Conservation (phyloP, 2,888 invertebrate species). For the Diaprepes abbreviatus region DNA sequence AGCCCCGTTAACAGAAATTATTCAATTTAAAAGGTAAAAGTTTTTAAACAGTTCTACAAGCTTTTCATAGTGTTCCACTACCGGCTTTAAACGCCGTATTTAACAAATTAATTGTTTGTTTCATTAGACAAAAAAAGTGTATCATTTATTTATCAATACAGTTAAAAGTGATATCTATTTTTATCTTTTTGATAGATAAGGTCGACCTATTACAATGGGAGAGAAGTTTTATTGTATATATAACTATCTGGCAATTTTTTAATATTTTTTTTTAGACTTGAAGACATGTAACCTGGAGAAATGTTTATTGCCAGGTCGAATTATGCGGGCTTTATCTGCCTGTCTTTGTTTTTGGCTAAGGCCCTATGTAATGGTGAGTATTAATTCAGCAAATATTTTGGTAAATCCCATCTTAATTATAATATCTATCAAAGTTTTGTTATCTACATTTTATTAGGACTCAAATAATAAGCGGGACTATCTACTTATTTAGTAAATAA, state of each 20-base stretch:
- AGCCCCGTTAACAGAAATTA: slow-evolving; percentile 55
- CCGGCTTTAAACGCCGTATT: slow-evolving; percentile 21
- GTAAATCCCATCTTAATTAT: background rate
- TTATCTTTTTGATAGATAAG: slow-evolving; percentile 35
- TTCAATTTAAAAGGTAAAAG: slow-evolving; percentile 55
- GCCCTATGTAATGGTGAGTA: slow-evolving; percentile 48
- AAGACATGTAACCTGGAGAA: slow-evolving; percentile 52
- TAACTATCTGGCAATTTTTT: background rate
- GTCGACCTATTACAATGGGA: slow-evolving; percentile 18
- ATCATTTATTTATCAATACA: slow-evolving; percentile 25
- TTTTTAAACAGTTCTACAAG: slow-evolving; percentile 22
- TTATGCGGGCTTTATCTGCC: slow-evolving; percentile 47
- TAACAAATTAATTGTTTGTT: slow-evolving; percentile 11
- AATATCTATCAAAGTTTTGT: too few species aligned
- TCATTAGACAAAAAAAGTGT: slow-evolving; percentile 11
- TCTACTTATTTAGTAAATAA: too few species aligned
- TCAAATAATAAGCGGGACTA: too few species aligned
- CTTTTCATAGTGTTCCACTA: slow-evolving; percentile 1
- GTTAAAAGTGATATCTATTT: slow-evolving; percentile 21
- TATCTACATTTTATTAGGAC: too few species aligned
- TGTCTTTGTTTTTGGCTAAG: slow-evolving; percentile 45
- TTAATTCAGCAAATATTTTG: background rate
- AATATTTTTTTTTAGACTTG: slow-evolving; percentile 10
- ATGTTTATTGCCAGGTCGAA: slow-evolving; percentile 50
- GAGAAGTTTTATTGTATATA: background rate